These are phyloP conservation scores for Denticeps clupeoides DNA, from an alignment of 2,797 vertebrate species.

Conservation along the genomic window DNA sequence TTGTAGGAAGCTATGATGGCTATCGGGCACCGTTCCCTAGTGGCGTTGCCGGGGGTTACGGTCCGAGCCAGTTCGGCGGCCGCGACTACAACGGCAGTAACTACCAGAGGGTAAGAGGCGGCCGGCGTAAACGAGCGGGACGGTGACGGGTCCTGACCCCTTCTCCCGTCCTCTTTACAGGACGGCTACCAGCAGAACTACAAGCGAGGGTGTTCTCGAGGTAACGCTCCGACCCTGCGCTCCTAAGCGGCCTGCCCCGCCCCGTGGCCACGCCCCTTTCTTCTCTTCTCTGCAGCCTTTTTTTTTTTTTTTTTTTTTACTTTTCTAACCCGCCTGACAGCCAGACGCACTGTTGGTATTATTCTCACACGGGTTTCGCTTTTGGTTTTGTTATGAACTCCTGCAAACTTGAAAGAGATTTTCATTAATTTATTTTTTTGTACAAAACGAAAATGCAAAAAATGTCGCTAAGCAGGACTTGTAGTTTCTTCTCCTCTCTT, in stretches of 20 bases:
- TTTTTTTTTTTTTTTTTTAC: constrained; percentile 32
- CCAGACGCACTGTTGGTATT: too few relatives aligned
- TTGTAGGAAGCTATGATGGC: constrained; percentile 84
- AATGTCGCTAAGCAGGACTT: too few relatives aligned
- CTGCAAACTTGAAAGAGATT: too few relatives aligned
- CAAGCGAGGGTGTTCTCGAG: constrained; percentile 93
- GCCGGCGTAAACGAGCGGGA: too few relatives aligned
- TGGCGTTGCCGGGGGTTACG: constrained; percentile 81
- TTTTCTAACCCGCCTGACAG: too few relatives aligned
- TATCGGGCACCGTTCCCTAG: constrained; percentile 91
- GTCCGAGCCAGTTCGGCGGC: constrained; percentile 82
- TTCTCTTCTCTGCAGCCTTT: constrained; percentile 50
- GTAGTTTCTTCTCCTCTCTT: too few relatives aligned
- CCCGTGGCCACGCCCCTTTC: constrained; percentile 40
- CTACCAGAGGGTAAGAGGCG: constrained; percentile 79
- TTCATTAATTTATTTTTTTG: too few relatives aligned
- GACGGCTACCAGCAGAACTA: constrained; percentile 96
- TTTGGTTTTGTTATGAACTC: too few relatives aligned
- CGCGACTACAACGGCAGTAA: constrained; percentile 81
- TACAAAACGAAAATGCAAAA: too few relatives aligned
- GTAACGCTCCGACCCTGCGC: constrained; percentile 63
- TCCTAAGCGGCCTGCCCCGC: neutral
- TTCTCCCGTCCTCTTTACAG: constrained; percentile 40
- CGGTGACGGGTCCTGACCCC: neutral
- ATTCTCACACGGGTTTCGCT: too few relatives aligned